Conservation (phyloP, 2,888 invertebrate genomes). For the Lottia scabra region DNA sequence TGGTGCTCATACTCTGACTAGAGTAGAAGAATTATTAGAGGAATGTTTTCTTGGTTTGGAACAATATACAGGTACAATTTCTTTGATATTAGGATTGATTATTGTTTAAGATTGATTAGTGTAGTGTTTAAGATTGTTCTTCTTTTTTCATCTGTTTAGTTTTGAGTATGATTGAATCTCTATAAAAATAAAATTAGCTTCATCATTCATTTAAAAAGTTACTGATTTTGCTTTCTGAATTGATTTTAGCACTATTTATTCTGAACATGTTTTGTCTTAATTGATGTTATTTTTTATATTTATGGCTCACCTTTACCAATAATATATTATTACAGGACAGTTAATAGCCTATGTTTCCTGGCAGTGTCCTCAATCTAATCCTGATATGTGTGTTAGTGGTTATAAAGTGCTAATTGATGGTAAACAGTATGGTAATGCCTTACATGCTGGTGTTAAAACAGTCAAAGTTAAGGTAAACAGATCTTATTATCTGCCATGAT, state of each 20-base stretch:
- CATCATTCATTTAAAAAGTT: too few species aligned
- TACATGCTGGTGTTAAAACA: constrained; percentile 64
- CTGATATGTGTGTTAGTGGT: constrained; percentile 61
- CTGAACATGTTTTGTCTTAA: too few species aligned
- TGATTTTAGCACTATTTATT: too few species aligned
- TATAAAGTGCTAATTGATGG: constrained; percentile 68
- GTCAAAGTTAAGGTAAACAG: constrained; percentile 64
- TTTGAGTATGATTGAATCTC: too few species aligned
- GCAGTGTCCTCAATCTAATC: constrained; percentile 64
- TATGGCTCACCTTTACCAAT: not conserved
- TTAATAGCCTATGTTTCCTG: constrained; percentile 66
- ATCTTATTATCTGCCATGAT: too few species aligned
- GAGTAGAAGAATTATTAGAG: constrained; percentile 65
- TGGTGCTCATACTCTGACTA: constrained; percentile 57
- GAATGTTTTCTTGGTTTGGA: constrained; percentile 63
- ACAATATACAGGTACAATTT: constrained; percentile 62
- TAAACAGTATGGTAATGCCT: constrained; percentile 67
- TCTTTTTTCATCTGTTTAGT: too few species aligned
- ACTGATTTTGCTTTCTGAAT: too few species aligned
- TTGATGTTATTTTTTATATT: not conserved
- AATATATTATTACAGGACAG: constrained; percentile 54
- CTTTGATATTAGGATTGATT: not conserved
- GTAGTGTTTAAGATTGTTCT: not conserved
- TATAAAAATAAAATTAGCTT: too few species aligned
- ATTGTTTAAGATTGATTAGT: not conserved